These are phyloP conservation scores for Pangasius krempfi DNA, from an alignment of 2,797 vertebrate species.

Conservation along the genomic window DNA sequence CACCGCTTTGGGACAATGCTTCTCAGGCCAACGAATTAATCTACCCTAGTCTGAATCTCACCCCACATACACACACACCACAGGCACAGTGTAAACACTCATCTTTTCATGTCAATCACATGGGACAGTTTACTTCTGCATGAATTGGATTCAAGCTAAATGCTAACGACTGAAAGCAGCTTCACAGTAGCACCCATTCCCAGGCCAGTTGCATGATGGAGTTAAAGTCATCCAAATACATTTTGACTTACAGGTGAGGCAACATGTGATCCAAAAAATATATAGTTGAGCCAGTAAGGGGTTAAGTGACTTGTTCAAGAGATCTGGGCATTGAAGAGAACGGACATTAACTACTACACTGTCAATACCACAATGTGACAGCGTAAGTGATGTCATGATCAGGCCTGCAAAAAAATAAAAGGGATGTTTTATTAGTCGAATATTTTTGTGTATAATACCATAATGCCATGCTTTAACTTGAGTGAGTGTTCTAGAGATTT, in stretches of 20 bases:
- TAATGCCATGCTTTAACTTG: background rate
- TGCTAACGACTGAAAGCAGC: background rate
- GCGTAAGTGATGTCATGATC: background rate
- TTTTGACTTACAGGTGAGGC: background rate
- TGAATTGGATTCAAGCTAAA: slow-evolving; percentile 23
- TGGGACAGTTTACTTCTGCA: slow-evolving; percentile 35
- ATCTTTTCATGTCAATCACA: slow-evolving; percentile 44
- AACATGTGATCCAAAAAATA: background rate
- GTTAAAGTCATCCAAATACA: background rate
- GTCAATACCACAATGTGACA: background rate
- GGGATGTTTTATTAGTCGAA: background rate
- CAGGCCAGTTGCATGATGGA: background rate
- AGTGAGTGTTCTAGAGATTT: background rate
- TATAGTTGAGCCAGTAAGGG: background rate
- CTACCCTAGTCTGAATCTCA: slow-evolving; percentile 48
- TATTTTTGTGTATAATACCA: background rate
- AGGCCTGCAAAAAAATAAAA: background rate
- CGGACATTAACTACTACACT: background rate
- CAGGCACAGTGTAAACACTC: slow-evolving; percentile 41
- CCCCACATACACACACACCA: slow-evolving; percentile 25
- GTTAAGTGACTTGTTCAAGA: background rate
- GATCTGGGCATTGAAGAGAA: background rate
- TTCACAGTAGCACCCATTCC: too few relatives aligned
- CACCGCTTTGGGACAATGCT: slow-evolving; percentile 55
- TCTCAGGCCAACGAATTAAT: slow-evolving; percentile 59